A percentile compares a stretch with the other conserved stretches of the same genome.
These are phyloP conservation scores for Athetis lepigone DNA, from an alignment of 2,888 invertebrate species.

Conservation along the genomic window DNA sequence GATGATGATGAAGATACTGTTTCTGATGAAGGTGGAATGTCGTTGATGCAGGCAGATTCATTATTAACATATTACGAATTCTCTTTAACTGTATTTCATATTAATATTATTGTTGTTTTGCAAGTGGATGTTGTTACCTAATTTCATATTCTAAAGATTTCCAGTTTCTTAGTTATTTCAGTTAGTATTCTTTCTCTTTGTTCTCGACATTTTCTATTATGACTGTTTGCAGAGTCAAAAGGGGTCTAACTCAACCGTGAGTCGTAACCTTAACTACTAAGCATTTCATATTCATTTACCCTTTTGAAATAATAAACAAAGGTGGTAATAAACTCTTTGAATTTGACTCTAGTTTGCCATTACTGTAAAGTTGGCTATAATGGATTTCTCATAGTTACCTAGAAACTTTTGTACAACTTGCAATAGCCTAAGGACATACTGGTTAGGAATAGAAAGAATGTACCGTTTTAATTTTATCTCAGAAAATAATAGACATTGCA, in stretches of 20 bases:
- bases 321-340: slow-evolving; percentile 11
- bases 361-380: slow-evolving; percentile 13
- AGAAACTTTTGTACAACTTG: slow-evolving; percentile 4
- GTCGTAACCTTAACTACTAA: slow-evolving; percentile 14
- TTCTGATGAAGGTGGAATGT: too few relatives aligned
- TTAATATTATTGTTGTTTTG: background rate
- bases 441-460: slow-evolving; percentile 9
- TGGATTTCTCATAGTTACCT: slow-evolving; percentile 19
- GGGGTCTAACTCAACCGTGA: background rate
- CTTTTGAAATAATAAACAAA: slow-evolving; percentile 20
- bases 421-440: slow-evolving; percentile 4
- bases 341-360: slow-evolving; percentile 7
- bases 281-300: slow-evolving; percentile 1
- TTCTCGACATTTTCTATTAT: background rate
- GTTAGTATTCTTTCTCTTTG: background rate
- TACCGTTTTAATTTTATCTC: slow-evolving; percentile 19
- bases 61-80: background rate
- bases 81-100: background rate
- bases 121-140: background rate
- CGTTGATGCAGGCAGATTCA: too few relatives aligned
- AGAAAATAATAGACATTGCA: slow-evolving; percentile 5
- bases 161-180: background rate
- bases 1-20: too few relatives aligned
- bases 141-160: background rate
- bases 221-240: background rate